phyloP scores from a whole-genome alignment of 2,113 vertebrate genomes.

The Neogobius melanostomus region DNA sequence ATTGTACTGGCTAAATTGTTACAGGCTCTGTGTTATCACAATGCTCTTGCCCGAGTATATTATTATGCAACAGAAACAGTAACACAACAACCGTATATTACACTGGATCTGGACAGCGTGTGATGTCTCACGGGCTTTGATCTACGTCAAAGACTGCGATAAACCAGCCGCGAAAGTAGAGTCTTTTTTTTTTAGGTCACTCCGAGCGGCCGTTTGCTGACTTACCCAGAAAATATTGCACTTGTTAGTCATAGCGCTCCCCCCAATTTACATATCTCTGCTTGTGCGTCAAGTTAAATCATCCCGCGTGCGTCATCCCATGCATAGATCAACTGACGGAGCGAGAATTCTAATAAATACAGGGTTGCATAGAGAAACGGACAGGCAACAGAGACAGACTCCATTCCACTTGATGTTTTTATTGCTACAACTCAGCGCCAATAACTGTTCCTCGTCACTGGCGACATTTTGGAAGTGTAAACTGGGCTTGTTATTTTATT shows the following conservation, averaged over 20 bases:
- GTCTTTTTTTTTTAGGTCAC: not conserved
- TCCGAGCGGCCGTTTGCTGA: not conserved
- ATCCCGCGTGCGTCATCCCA: not conserved
- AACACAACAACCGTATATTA: not conserved
- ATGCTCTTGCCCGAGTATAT: no score
- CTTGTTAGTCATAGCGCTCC: not conserved
- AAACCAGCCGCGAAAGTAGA: not conserved
- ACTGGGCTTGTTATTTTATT: not conserved
- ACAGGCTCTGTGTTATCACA: no score
- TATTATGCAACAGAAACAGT: not conserved
- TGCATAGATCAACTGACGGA: conserved; percentile 8
- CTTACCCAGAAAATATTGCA: not conserved
- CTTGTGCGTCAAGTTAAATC: conserved; percentile 2
- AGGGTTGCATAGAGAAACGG: conserved; percentile 1
- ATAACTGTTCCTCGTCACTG: not conserved
- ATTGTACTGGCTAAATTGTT: no score
- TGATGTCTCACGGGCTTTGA: not conserved
- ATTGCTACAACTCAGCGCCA: not conserved
- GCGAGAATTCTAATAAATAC: not conserved
- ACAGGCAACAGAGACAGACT: not conserved
- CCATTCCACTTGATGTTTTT: not conserved
- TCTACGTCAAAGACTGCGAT: not conserved
- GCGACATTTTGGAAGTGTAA: not conserved
- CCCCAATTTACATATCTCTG: conserved; percentile 3
- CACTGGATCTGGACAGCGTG: not conserved